Conservation (phyloP, 2,113 vertebrate genomes). For the Callionymus lyra region DNA sequence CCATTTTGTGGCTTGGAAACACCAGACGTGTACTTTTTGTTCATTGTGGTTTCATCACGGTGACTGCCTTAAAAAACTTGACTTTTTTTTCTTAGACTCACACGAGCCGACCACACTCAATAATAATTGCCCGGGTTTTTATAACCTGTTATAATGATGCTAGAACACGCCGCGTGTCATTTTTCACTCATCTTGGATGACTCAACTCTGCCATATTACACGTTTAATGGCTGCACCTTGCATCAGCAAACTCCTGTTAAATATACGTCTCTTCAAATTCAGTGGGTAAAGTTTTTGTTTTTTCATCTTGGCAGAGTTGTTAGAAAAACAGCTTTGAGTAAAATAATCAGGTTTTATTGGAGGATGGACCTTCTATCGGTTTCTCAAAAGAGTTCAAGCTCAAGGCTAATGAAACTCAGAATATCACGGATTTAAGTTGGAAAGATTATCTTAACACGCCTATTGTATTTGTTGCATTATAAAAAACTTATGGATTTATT, state of each 20-base stretch:
- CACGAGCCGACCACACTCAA: slow-evolving; percentile 14
- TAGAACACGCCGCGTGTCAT: slow-evolving; percentile 1
- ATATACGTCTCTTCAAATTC: slow-evolving; percentile 15
- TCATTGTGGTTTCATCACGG: slow-evolving; percentile 27
- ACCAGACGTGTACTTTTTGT: slow-evolving; percentile 12
- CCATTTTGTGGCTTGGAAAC: slow-evolving; percentile 37
- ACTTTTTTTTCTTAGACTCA: slow-evolving; percentile 28
- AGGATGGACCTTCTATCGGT: no score
- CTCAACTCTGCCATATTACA: slow-evolving; percentile 14
- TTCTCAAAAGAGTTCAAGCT: no score
- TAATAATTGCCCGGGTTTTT: slow-evolving; percentile 10
- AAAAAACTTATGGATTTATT: no score
- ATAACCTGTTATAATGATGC: slow-evolving; percentile 19
- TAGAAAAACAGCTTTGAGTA: no score
- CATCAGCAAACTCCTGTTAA: slow-evolving; percentile 24
- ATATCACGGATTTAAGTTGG: no score
- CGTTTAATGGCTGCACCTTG: slow-evolving; percentile 8
- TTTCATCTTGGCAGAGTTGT: no score
- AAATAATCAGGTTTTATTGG: no score
- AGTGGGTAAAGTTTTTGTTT: slow-evolving; percentile 10
- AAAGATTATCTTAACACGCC: no score
- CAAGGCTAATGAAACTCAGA: no score
- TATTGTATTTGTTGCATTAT: no score
- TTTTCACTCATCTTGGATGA: slow-evolving; percentile 16
- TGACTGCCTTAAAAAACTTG: slow-evolving; percentile 25